Evolutionary conservation across 2,888 invertebrate species (phyloP).

Genomic region (Ferrisia virgata): DNA sequence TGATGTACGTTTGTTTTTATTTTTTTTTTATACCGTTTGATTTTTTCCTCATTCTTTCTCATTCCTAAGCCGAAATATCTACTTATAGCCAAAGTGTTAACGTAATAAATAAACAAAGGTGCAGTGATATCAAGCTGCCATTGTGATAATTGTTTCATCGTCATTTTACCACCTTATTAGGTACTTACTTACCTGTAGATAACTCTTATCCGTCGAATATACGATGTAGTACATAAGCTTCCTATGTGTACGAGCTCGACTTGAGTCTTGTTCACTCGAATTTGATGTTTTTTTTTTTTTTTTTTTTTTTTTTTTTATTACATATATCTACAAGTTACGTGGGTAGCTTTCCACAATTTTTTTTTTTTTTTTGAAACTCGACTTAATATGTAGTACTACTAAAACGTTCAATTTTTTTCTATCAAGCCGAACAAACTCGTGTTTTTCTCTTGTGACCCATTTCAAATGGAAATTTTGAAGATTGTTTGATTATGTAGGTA

Average conservation of each 20-base stretch:
- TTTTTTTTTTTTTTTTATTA: not conserved
- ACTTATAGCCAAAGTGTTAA: not conserved
- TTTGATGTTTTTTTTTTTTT: not conserved
- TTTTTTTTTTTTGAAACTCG: no score
- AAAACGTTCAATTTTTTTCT: no score
- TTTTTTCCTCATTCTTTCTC: not conserved
- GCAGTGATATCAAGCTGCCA: not conserved
- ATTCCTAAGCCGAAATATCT: not conserved
- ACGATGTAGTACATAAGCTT: not conserved
- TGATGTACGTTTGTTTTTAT: not conserved
- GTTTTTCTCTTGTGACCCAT: not conserved
- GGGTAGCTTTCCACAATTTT: not conserved
- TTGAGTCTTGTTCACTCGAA: not conserved
- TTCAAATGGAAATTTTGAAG: not conserved
- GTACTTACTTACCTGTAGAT: not conserved
- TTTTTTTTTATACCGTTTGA: not conserved
- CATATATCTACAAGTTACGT: not conserved
- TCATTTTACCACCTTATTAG: not conserved
- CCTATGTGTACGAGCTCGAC: not conserved
- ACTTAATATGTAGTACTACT: no score
- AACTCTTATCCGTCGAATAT: not conserved
- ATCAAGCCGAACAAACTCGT: not conserved
- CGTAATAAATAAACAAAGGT: constrained; percentile 1
- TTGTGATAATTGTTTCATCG: not conserved
- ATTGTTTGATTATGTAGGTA: not conserved